Evolutionary conservation across 2,113 vertebrate species (phyloP), one percentile per base, ranked within the genome.

Genomic region (Pao palembangensis): DNA sequence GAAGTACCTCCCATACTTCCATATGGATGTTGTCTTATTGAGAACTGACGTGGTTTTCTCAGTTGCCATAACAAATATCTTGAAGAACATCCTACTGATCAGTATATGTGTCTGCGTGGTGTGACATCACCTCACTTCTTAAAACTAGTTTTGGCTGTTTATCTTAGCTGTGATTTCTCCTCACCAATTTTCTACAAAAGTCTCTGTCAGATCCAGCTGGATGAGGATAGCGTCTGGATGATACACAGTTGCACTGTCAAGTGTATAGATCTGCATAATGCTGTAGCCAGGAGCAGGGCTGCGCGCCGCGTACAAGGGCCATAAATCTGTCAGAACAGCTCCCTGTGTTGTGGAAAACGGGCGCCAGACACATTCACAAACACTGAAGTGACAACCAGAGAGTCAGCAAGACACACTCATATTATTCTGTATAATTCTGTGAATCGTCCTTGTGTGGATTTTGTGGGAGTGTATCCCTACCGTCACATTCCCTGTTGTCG

Each of bases 311-410:
- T 68, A 71, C 67, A 77, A 76, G 14, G 17, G 13, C 31, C 58
- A 70, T 80, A 78, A 87, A 89, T 84, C 72, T 85, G 68, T 85
- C 82, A 67, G 62, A 68, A 71, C 54, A 54, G 64, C 67, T 63
- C 64, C 55, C n/a, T 64, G 51, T 81, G 81, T 78, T 83, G 63
- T 83, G 59, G 76, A 83, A 71, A 48, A 68, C 49, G 15, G 71
- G 79, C 52, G 67, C 80, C 60, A 82, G 78, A 68, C 21, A 8
- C 44, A 47, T 16, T 17, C 44, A 47, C 44, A 47, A 11, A 47
- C 44, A 47, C 44, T 17, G 8, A 47, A 1, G 44, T 47, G n/a
- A 16, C 44, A n/a, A 16, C 44, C 19, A 58, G 56, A 69, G 46
- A 18, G 10, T 51, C 49, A 23, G 17, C 63, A 47, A 49, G 21